Percentiles rank a stretch among this genome's conserved stretches.
These are phyloP conservation scores for Nothobranchius kuhntae DNA, from an alignment of 2,113 vertebrate species.

Conservation along the genomic window DNA sequence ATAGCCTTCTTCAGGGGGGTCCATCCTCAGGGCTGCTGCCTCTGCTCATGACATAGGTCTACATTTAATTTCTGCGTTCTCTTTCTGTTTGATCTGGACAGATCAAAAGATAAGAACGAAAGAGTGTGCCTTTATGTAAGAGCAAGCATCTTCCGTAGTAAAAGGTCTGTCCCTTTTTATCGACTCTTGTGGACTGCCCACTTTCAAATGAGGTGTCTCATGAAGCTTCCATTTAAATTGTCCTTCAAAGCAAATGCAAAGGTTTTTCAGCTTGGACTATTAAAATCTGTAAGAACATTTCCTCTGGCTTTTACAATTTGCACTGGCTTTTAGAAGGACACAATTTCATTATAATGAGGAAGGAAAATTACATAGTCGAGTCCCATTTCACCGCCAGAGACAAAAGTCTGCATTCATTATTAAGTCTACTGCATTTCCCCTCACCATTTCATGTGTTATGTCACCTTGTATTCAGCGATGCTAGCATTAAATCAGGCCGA, in stretches of 20 bases:
- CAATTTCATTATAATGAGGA: constrained; percentile 50
- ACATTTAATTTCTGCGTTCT: constrained; percentile 36
- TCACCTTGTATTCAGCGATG: constrained; percentile 47
- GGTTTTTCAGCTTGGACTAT: constrained; percentile 47
- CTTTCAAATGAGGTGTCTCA: constrained; percentile 59
- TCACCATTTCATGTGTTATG: constrained; percentile 36
- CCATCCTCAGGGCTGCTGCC: constrained; percentile 16
- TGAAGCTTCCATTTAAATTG: constrained; percentile 62
- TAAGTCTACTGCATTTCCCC: constrained; percentile 50
- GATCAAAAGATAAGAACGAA: background rate
- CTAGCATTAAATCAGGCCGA: constrained; percentile 40
- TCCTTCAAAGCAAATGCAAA: constrained; percentile 58
- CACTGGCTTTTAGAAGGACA: constrained; percentile 63
- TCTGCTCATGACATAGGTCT: constrained; percentile 36
- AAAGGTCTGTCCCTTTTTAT: constrained; percentile 49
- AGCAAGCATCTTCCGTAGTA: constrained; percentile 24
- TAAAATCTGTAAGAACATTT: constrained; percentile 57
- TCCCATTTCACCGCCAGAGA: constrained; percentile 49
- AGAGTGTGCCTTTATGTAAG: constrained; percentile 28
- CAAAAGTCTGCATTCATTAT: constrained; percentile 55
- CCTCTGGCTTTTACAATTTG: constrained; percentile 59
- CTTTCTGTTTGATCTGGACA: constrained; percentile 12
- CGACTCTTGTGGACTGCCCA: constrained; percentile 45
- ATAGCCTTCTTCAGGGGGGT: constrained; percentile 14
- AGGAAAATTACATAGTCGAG: constrained; percentile 52